phyloP scores from a whole-genome alignment of 2,113 vertebrate species.

The Engraulis encrasicolus region DNA sequence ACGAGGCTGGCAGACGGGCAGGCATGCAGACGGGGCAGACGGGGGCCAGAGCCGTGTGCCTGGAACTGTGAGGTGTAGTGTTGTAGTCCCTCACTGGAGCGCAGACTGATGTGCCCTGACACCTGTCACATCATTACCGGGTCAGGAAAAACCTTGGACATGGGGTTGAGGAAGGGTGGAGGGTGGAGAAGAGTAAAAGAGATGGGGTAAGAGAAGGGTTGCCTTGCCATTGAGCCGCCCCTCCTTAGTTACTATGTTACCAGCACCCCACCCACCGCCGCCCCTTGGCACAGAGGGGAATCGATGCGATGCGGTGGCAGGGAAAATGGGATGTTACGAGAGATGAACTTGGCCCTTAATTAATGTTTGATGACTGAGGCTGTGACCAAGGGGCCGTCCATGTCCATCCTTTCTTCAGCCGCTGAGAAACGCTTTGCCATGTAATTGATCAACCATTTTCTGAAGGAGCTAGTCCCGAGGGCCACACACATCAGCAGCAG shows the following conservation, averaged over 20 bases:
- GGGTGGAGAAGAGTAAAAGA: neutral
- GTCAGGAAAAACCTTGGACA: neutral
- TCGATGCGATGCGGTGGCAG: neutral
- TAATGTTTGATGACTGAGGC: neutral
- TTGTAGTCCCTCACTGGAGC: slow-evolving; percentile 40
- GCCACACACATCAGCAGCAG: no score
- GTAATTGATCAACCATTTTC: no score
- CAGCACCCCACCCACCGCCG: no score
- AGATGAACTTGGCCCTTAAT: neutral
- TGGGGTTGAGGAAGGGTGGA: neutral
- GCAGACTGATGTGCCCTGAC: slow-evolving; percentile 47
- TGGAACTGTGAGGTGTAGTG: slow-evolving; percentile 59
- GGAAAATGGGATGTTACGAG: neutral
- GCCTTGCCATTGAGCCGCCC: neutral
- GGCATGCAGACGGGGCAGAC: no score
- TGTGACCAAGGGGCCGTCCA: no score
- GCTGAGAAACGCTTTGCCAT: no score
- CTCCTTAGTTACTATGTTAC: neutral
- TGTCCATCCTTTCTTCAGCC: no score
- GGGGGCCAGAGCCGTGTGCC: slow-evolving; percentile 54
- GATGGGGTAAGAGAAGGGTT: neutral
- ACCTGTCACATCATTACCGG: slow-evolving; percentile 45
- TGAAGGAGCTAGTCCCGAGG: no score
- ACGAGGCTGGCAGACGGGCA: no score
- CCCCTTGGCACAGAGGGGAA: neutral